phyloP scores from a whole-genome alignment of 2,797 vertebrate genomes.

The Ciconia nigra region DNA sequence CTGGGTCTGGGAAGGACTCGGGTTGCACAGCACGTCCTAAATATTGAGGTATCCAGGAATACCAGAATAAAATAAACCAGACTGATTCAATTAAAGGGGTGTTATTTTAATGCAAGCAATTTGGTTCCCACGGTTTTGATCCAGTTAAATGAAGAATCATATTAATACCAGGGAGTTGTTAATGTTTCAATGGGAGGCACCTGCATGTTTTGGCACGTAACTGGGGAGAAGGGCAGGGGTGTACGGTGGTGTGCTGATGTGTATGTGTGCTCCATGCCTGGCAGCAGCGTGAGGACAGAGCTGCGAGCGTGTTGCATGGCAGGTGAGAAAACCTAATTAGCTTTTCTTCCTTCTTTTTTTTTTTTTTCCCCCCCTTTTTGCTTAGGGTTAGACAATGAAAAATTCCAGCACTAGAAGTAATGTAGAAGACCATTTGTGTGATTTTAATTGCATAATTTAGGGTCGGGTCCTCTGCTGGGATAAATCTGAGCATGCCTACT shows the following conservation, averaged over 20 bases:
- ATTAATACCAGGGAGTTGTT: not conserved
- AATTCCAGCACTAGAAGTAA: not conserved
- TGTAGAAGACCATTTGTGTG: not conserved
- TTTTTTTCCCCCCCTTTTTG: not conserved
- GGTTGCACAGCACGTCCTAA: not conserved
- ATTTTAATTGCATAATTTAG: slow-evolving; percentile 8
- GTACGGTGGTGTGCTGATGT: not conserved
- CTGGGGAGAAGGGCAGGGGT: not conserved
- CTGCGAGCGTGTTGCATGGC: not conserved
- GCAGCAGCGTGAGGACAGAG: not conserved
- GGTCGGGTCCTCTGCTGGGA: not conserved
- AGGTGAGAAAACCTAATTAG: slow-evolving; percentile 15
- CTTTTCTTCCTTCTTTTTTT: not conserved
- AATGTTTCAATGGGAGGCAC: not conserved
- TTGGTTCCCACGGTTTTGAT: not conserved
- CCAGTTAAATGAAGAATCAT: not conserved
- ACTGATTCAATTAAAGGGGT: not conserved
- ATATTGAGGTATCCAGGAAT: not conserved
- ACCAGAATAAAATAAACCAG: not conserved
- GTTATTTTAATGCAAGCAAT: not conserved
- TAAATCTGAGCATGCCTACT: not conserved
- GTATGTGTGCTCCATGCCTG: not conserved
- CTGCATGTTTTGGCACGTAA: not conserved
- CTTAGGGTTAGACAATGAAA: slow-evolving; percentile 3
- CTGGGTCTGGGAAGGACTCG: not conserved